A percentile compares a stretch with the other conserved stretches of the same genome.
phyloP scores from a whole-genome alignment of 1,140 invertebrate species.

The Stegodyphus dumicola region DNA sequence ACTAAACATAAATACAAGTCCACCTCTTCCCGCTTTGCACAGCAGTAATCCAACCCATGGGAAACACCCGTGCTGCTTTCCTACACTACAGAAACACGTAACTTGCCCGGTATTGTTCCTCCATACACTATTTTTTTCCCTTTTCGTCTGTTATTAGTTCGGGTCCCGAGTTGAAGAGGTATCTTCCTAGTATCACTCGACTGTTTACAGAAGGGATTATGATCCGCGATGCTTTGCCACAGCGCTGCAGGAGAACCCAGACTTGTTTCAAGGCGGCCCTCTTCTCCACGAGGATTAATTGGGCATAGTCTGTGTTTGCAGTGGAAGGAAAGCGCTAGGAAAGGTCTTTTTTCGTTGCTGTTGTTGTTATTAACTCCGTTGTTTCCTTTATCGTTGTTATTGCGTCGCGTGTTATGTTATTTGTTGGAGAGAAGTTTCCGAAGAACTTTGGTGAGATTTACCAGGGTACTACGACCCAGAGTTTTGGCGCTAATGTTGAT shows the following conservation, averaged over 20 bases:
- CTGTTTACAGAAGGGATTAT: conserved; percentile 47
- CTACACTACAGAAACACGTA: not conserved
- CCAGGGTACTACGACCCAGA: no score
- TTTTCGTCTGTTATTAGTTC: not conserved
- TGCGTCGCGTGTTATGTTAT: not conserved
- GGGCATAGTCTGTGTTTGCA: conserved; percentile 35
- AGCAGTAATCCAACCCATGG: conserved; percentile 37
- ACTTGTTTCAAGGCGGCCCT: conserved; percentile 13
- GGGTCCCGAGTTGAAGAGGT: conserved; percentile 3
- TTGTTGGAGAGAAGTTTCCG: not conserved
- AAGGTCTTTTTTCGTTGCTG: not conserved
- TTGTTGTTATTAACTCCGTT: conserved; percentile 13
- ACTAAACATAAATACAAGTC: conserved; percentile 15
- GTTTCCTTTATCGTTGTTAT: conserved; percentile 13
- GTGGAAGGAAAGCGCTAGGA: not conserved
- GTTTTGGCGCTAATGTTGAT: no score
- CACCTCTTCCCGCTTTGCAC: not conserved
- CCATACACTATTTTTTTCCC: not conserved
- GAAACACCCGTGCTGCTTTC: conserved; percentile 23
- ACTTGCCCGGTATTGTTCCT: not conserved
- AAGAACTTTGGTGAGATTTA: not conserved
- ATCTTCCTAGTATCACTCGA: conserved; percentile 34
- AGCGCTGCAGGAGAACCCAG: not conserved
- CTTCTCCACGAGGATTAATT: conserved; percentile 20
- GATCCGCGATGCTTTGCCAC: not conserved